phyloP scores from a whole-genome alignment of 2,888 invertebrate species.

The Agonopterix arenella region DNA sequence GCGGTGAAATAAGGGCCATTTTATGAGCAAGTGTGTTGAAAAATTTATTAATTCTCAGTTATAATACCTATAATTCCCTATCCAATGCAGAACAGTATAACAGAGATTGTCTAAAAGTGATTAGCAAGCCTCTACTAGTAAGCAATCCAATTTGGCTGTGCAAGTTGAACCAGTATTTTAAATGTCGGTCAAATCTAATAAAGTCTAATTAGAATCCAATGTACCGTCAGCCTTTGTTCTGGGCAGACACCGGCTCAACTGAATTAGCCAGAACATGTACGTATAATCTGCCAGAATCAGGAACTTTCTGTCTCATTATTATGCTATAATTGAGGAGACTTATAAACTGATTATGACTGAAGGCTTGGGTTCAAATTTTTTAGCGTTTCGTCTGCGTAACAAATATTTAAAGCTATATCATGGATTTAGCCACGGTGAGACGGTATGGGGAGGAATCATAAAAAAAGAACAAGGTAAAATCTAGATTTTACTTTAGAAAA shows the following conservation, averaged over 20 bases:
- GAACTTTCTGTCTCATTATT: conserved; percentile 38
- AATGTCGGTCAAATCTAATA: conserved; percentile 66
- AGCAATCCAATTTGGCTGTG: conserved; percentile 52
- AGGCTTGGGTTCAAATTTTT: too few relatives aligned
- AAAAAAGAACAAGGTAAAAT: too few relatives aligned
- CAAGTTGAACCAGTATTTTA: conserved; percentile 56
- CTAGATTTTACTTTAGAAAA: too few relatives aligned
- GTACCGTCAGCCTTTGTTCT: conserved; percentile 29
- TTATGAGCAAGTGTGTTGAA: too few relatives aligned
- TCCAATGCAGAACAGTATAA: conserved; percentile 1
- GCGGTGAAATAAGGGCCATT: too few relatives aligned
- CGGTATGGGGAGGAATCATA: too few relatives aligned
- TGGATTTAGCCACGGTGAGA: too few relatives aligned
- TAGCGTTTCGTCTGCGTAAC: too few relatives aligned
- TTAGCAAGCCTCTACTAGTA: conserved; percentile 26
- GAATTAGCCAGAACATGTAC: conserved; percentile 39
- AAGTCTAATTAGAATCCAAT: conserved; percentile 63
- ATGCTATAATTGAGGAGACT: conserved; percentile 20
- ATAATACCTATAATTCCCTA: neutral
- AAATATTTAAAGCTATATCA: too few relatives aligned
- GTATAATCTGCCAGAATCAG: conserved; percentile 43
- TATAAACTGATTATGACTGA: too few relatives aligned
- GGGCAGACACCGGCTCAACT: conserved; percentile 33
- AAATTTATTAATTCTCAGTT: too few relatives aligned
- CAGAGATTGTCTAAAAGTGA: conserved; percentile 6